Base-by-base conservation (phyloP, 1,140 invertebrate genomes). In the Monomorium pharaonis region DNA sequence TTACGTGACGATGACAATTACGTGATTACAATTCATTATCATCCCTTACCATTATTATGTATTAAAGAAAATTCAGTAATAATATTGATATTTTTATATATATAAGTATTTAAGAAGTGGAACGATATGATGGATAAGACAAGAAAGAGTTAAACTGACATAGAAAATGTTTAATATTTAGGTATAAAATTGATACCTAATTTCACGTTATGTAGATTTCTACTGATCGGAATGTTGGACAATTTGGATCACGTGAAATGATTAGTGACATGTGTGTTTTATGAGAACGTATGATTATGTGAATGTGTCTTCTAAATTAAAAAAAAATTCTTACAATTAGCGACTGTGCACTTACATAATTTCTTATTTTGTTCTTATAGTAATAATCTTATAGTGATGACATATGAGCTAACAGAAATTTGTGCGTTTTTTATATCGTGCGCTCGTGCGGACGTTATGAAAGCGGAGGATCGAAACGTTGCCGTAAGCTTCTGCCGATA, bases 1-100 rank as follows among this genome's bases (percentile, higher is more conserved):
- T 85, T 90, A 89, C 80, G 88, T 16, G 56, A 75, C 67, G 87
- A 89, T 83, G 21, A 80, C 24, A 67, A 83, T 58, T 83, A 83
- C 47, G 44, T 42, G 56, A 63, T 62, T 76, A 84, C 58, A 65
- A 42, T 78, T 76, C 70, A 89, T 89, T 89, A 77, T 21, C 70
- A 67, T 84, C 44, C 3, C 51, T 86, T 88, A 89, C 56, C 18
- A 33, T 85, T 85, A 85, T 85, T 54, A 54, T 77, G 62, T 56
- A 33, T 62, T n/a, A 77, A 62, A 62, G 37, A 33, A 56, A 63
- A 44, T 70, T 49, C 10, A 63, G 24, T 69, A 67, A 21, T 56
- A 21, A 49, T 54, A 75, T 12, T 12, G 80, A 16, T 83, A 86
- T 88, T 83, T 88, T 56, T 60, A 24, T 27, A 51, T 44, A 77